These are phyloP conservation scores for Syrista parreyssii DNA, from an alignment of 2,888 invertebrate genomes.

Conservation along the genomic window DNA sequence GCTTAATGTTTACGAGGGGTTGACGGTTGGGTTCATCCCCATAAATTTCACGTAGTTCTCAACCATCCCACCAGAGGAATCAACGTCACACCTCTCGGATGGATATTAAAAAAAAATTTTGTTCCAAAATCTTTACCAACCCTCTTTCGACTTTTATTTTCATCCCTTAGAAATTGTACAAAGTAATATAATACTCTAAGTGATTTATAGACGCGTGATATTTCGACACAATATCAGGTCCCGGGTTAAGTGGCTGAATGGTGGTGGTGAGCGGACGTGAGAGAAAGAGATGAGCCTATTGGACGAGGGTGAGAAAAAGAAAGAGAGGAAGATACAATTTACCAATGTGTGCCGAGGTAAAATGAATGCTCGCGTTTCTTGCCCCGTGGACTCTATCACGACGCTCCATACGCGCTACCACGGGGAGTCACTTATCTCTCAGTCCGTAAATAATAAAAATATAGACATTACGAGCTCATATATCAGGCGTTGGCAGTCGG, in stretches of 20 bases:
- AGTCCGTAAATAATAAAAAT: slow-evolving; percentile 65
- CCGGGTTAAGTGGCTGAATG: slow-evolving; percentile 1
- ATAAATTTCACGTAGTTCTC: not conserved
- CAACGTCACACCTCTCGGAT: too few species aligned
- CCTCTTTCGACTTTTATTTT: too few species aligned
- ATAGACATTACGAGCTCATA: slow-evolving; percentile 62
- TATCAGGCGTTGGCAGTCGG: slow-evolving; percentile 52
- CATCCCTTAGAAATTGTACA: too few species aligned
- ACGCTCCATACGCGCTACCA: slow-evolving; percentile 36
- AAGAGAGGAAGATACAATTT: slow-evolving; percentile 3
- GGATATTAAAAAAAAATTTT: too few species aligned
- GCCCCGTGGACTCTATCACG: slow-evolving; percentile 53
- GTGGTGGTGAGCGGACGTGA: slow-evolving; percentile 13
- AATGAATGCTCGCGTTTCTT: slow-evolving; percentile 57
- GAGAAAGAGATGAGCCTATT: not conserved
- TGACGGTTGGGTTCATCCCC: not conserved
- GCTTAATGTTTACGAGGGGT: slow-evolving; percentile 18
- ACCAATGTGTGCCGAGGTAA: slow-evolving; percentile 44
- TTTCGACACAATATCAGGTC: slow-evolving; percentile 53
- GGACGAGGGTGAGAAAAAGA: not conserved
- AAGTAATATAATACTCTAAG: slow-evolving; percentile 5
- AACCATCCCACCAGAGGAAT: too few species aligned
- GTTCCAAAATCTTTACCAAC: too few species aligned
- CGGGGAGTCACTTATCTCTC: slow-evolving; percentile 59
- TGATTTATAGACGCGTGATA: slow-evolving; percentile 58